Evolutionary conservation across 2,113 vertebrate species (phyloP), one percentile per base, ranked within the genome.

Genomic region (Agapornis roseicollis): DNA sequence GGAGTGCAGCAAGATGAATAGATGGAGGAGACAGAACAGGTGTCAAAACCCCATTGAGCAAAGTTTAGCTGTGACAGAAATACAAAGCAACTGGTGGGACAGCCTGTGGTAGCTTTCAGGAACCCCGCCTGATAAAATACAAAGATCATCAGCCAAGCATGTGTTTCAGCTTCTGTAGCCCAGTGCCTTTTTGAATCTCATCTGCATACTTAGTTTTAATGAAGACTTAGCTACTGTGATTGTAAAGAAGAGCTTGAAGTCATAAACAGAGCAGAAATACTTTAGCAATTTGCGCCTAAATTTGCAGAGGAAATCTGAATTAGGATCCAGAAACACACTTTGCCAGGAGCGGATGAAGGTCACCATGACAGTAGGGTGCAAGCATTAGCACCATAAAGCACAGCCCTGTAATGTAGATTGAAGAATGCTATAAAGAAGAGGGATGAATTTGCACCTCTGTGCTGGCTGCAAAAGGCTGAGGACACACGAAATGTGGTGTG

Each of bases 401-500:
- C 61, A 5, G 13, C 14, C 9, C 46, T 0, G 17, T 6, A 3
- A 7, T 0, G 0, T 0, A 46, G 17, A 4, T 2, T n/a, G 5
- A 22, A 19, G 18, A 39, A 7, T 1, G 27, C 5, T 2, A 1
- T 4, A 11, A 28, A 7, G 56, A 22, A 15, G 7, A 19, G 37
- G 23, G 49, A 31, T 2, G 3, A 0, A 33, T 35, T 19, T 1
- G 41, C 23, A 19, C 24, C 22, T 17, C 56, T 1, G 1, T 0
- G 2, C 25, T 13, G 55, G 29, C 50, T 13, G 49, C 24, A 1
- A 5, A 3, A 24, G 49, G 50, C 23, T 3, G 47, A 17, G 52
- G 6, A 9, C n/a, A 4, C 18, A 0, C 0, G 8, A 12, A 35
- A 3, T 0, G 23, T 1, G 42, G 17, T 0, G 9, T 1, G 28